Evolutionary conservation across 1,140 invertebrate species (phyloP), one percentile per base, ranked within the genome.

Genomic region (Monochamus saltuarius): DNA sequence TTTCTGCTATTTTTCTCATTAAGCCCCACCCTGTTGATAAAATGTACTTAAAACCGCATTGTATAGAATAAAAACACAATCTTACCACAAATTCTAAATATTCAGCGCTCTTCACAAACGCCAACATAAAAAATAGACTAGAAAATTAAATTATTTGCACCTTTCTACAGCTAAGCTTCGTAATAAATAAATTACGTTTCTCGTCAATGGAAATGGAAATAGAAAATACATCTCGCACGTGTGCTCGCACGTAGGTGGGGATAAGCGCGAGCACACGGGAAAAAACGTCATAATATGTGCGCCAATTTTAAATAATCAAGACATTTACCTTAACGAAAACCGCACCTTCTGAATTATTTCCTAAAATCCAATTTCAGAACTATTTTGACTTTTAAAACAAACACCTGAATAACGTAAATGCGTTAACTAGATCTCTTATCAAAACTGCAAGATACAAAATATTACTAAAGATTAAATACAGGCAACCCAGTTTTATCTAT

Each of bases 171-270:
- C 14, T 39, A 40, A 35, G 34, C 29, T 62, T 40, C 22, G 43
- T 45, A 16, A 22, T 37, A 53, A 62, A 64, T 59, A 56, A 69
- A 66, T 62, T 56, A 17, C 14, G n/a, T 19, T 42, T 45, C 16
- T 22, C 22, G 35, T 10, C 11, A 29, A 29, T 29, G 6, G 22
- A 29, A 29, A 29, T 29, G 22, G 39, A 56, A 56, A 49, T 59
- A 43, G 60, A 66, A 69, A 69, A 69, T 64, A 61, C 64, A 69
- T 69, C 64, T 66, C 42, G 60, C 67, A 69, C 66, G 66, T 68
- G 66, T 63, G 66, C 29, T 51, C 46, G 36, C 22, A 10, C 45
- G 56, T 36, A 36, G 47, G 51, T 45, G 60, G 62, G 47, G 35
- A 51, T 17, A 10, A 16, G 46, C 56, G 56, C 42, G 56, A 51